These are phyloP conservation scores for Chaenocephalus aceratus DNA, from an alignment of 2,113 vertebrate species.

Conservation along the genomic window DNA sequence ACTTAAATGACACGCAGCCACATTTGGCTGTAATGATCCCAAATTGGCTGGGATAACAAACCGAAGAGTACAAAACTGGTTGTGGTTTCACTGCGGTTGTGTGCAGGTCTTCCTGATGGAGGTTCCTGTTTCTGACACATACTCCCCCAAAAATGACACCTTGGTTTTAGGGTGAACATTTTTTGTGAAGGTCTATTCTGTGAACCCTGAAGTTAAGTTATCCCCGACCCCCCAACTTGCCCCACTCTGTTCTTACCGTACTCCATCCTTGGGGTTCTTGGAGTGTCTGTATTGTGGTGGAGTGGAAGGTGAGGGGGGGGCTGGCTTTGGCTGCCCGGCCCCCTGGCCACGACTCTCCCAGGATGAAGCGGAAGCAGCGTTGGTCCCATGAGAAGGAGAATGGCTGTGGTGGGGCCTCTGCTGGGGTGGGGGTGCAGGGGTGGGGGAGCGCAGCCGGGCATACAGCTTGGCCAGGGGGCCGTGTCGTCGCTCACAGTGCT, in stretches of 20 bases:
- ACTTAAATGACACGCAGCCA: neutral
- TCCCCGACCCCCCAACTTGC: neutral
- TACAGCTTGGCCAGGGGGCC: slow-evolving; percentile 91
- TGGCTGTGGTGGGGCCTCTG: slow-evolving; percentile 87
- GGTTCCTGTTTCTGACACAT: neutral
- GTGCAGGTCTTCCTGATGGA: neutral
- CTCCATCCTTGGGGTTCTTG: slow-evolving; percentile 89
- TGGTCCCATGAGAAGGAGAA: slow-evolving; percentile 81
- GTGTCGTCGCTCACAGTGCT: slow-evolving; percentile 94
- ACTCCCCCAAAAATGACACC: neutral
- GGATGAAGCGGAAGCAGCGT: slow-evolving; percentile 57
- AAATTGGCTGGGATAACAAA: neutral
- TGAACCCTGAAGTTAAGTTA: neutral
- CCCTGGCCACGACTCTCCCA: slow-evolving; percentile 80
- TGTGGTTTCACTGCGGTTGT: neutral
- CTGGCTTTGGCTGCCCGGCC: slow-evolving; percentile 74
- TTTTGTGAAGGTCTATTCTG: too few species aligned
- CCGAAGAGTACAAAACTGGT: too few species aligned
- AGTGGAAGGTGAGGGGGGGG: slow-evolving; percentile 79
- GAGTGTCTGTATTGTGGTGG: slow-evolving; percentile 83
- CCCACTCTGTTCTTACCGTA: slow-evolving; percentile 82
- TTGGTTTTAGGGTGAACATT: too few species aligned
- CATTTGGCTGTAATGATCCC: too few species aligned
- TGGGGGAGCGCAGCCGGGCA: slow-evolving; percentile 81
- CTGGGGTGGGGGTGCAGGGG: slow-evolving; percentile 81